These are phyloP conservation scores for Scolopax mira DNA, from an alignment of 2,113 vertebrate genomes.

Conservation along the genomic window DNA sequence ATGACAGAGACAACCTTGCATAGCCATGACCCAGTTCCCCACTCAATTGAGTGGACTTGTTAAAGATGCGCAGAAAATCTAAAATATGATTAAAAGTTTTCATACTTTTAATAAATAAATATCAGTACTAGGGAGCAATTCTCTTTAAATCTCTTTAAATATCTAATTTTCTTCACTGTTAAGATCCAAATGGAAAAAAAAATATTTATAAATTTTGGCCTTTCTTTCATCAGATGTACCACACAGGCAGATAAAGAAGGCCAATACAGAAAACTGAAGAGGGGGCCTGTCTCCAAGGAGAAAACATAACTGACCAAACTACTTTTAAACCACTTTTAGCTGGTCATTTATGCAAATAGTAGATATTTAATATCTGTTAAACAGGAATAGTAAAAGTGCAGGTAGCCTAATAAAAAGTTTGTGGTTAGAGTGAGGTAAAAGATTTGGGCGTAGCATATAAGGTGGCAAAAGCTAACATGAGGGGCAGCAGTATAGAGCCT, in stretches of 20 bases:
- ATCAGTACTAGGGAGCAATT: neutral
- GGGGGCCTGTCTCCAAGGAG: neutral
- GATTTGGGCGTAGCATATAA: neutral
- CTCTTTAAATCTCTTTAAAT: neutral
- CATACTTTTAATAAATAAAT: neutral
- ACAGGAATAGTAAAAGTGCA: neutral
- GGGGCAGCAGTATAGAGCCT: neutral
- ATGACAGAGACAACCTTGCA: neutral
- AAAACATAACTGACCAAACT: neutral
- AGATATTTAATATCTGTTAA: neutral
- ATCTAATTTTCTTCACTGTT: neutral
- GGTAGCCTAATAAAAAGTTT: neutral
- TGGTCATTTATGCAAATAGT: neutral
- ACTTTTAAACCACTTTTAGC: neutral
- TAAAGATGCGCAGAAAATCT: neutral
- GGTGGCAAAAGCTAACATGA: neutral
- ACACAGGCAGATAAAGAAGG: neutral
- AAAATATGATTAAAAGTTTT: neutral
- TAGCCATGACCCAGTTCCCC: neutral
- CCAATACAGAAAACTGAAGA: neutral
- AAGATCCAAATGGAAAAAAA: neutral
- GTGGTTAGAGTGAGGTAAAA: neutral
- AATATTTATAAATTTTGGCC: neutral
- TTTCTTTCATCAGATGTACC: neutral
- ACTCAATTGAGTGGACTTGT: neutral